A percentile compares a stretch with the other conserved stretches of the same genome.
Evolutionary conservation across 2,113 vertebrate species (phyloP).

Genomic region (Geothlypis trichas): DNA sequence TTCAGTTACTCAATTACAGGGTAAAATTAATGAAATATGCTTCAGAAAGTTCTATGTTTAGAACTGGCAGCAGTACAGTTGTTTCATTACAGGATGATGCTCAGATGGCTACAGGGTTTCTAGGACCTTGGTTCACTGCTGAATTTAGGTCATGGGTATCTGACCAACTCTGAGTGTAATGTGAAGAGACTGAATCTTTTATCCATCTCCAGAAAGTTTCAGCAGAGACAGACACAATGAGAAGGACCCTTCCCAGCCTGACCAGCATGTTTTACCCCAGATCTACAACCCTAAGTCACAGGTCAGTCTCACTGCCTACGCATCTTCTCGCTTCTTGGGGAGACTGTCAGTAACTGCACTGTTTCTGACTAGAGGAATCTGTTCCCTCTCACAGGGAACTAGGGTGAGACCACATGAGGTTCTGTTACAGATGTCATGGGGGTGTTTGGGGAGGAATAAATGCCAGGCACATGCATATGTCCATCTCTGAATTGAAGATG

Average conservation of each 20-base stretch:
- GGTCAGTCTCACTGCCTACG: not conserved
- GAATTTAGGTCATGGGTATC: not conserved
- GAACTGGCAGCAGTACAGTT: not conserved
- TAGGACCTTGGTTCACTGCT: not conserved
- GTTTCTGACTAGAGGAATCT: not conserved
- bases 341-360: not conserved
- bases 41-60: not conserved
- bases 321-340: not conserved
- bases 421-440: not conserved
- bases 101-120: not conserved
- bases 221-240: not conserved
- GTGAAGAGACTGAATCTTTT: not conserved
- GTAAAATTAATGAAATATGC: not conserved
- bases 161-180: not conserved
- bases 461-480: not conserved
- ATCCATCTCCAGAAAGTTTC: not conserved
- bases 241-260: not conserved
- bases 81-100: not conserved
- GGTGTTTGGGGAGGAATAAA: not conserved
- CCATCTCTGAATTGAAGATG: not conserved
- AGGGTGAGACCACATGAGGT: not conserved
- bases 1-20: not conserved
- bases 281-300: not conserved
- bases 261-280: not conserved
- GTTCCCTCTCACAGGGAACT: not conserved